Evolutionary conservation across 2,113 vertebrate genomes (phyloP).

Genomic region (Ammodytes marinus): DNA sequence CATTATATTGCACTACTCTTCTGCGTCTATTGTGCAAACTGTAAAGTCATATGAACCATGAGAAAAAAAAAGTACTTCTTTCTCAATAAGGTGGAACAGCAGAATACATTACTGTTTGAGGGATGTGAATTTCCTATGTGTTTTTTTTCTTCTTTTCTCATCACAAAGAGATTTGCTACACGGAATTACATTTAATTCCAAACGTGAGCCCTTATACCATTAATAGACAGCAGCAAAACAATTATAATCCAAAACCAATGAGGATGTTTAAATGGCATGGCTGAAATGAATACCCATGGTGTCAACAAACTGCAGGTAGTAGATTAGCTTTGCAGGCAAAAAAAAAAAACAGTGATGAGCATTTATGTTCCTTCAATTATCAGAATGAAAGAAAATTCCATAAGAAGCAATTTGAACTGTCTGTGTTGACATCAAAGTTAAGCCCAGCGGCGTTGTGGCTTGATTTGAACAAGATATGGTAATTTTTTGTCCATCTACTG

Average conservation of each 20-base stretch:
- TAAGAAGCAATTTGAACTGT: constrained; percentile 25
- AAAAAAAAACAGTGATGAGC: background rate
- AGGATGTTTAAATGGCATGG: constrained; percentile 35
- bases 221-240: constrained; percentile 68
- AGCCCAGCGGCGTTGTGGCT: constrained; percentile 9
- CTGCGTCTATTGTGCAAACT: constrained; percentile 22
- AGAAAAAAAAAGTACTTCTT: constrained; percentile 40
- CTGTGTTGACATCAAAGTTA: constrained; percentile 19
- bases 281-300: constrained; percentile 60
- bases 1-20: background rate
- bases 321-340: constrained; percentile 56
- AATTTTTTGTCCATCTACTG: constrained; percentile 25
- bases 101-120: constrained; percentile 56
- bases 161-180: constrained; percentile 59
- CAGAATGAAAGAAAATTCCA: constrained; percentile 30
- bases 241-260: constrained; percentile 57
- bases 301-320: constrained; percentile 42
- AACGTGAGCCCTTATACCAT: constrained; percentile 51
- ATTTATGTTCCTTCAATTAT: constrained; percentile 56
- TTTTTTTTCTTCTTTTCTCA: constrained; percentile 57
- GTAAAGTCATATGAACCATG: constrained; percentile 44
- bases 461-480: constrained; percentile 55
- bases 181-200: constrained; percentile 67
- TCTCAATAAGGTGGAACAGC: constrained; percentile 53
- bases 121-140: constrained; percentile 53